These are phyloP conservation scores for Dendronephthya gigantea DNA, from an alignment of 64 coral and sea anemone genomes.

Conservation along the genomic window DNA sequence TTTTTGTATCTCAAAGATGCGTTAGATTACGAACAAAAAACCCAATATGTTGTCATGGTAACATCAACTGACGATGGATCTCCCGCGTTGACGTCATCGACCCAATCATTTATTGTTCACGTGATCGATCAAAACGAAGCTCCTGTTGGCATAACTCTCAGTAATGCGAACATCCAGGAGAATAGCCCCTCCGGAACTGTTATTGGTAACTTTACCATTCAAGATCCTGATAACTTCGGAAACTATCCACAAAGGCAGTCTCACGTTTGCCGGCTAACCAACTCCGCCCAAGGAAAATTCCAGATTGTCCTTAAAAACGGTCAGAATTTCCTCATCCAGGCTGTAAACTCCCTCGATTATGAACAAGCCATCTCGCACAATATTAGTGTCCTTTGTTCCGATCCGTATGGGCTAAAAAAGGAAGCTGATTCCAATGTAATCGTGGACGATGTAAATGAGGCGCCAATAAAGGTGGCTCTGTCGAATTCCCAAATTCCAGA, in stretches of 20 bases:
- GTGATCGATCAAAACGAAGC: conserved; percentile 61
- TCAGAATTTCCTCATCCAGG: conserved; percentile 49
- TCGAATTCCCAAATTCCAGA: conserved; percentile 12
- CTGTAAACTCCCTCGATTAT: conserved; percentile 47
- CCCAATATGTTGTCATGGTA: conserved; percentile 23
- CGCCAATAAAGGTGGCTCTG: conserved; percentile 24
- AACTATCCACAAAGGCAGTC: conserved; percentile 19
- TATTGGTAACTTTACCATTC: conserved; percentile 62
- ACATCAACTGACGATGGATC: conserved; percentile 43
- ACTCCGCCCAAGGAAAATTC: conserved; percentile 57
- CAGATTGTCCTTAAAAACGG: conserved; percentile 18
- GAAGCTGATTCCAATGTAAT: conserved; percentile 26
- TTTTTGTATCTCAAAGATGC: conserved; percentile 23
- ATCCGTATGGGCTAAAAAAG: conserved; percentile 29
- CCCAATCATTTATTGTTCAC: conserved; percentile 26
- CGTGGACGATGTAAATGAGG: conserved; percentile 53
- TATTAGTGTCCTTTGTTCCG: conserved; percentile 51
- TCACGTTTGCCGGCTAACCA: conserved; percentile 48
- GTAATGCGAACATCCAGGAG: conserved; percentile 38
- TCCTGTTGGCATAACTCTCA: conserved; percentile 48
- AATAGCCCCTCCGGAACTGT: conserved; percentile 51
- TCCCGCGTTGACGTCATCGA: conserved; percentile 14
- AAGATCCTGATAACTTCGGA: conserved; percentile 46
- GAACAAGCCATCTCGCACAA: conserved; percentile 40
- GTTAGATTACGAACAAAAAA: conserved; percentile 41